Evolutionary conservation across 2,888 invertebrate genomes (phyloP).

Genomic region (Drosophila mimica): DNA sequence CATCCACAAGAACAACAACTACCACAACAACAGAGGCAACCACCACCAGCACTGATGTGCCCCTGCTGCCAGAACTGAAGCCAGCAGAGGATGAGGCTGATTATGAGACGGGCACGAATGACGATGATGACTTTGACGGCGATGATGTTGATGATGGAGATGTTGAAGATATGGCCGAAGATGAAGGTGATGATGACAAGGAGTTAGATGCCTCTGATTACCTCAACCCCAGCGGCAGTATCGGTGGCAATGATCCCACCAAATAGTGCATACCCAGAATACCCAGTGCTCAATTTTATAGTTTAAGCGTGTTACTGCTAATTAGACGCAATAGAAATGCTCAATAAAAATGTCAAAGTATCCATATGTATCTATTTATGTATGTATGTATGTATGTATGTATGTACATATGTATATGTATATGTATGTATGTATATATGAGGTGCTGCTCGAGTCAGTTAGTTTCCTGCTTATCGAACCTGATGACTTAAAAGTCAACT

Average conservation of each 20-base stretch:
- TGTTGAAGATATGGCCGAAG: neutral
- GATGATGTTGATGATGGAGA: neutral
- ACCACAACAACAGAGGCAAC: slow-evolving; percentile 14
- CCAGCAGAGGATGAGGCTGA: neutral
- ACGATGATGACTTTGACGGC: neutral
- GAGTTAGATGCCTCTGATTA: neutral
- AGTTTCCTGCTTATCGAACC: neutral
- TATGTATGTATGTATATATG: neutral
- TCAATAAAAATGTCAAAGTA: slow-evolving; percentile 4
- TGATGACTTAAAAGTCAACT: neutral
- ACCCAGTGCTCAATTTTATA: neutral
- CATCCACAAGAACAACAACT: neutral
- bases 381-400: neutral
- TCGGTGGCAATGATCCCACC: slow-evolving; percentile 29
- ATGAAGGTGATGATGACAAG: neutral
- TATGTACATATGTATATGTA: neutral
- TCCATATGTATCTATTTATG: neutral
- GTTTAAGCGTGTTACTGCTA: neutral
- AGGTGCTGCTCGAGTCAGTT: neutral
- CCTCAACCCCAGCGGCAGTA: slow-evolving; percentile 13
- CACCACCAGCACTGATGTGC: slow-evolving; percentile 5
- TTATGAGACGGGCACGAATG: neutral
- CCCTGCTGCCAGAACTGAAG: slow-evolving; percentile 3
- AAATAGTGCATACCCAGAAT: neutral
- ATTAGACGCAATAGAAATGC: neutral